Base-by-base conservation (phyloP, 2,888 invertebrate species). In the Pachliopta kotzebuea region DNA sequence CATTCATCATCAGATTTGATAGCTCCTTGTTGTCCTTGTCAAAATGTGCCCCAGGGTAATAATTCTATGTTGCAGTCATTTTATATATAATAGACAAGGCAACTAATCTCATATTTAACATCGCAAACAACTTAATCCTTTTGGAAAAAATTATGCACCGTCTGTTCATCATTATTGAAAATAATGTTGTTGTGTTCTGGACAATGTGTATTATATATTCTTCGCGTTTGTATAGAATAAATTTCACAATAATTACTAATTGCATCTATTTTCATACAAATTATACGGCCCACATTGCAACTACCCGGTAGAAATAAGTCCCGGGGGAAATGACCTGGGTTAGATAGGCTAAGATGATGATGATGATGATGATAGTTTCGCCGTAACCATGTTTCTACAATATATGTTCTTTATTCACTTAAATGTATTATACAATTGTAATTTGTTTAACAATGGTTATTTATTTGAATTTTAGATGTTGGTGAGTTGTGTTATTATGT, bases 291-390 rank as follows among this genome's bases (percentile, higher is more conserved):
- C 49, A 50, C 45, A 31, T 20, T 56, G 56, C 31, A 21, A 20
- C 60, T 54, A 55, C 31, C 17, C 8, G 20, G 52, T 18, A 53
- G 62, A 53, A 57, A 57, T 21, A 57, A 24, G 37, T 26, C 57
- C 53, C 56, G 21, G 23, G 62, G 26, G 62, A 31, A 57, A 57
- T 42, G 57, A 63, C 42, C 62, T 53, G 18, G 52, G 26, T 24
- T 26, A 45, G n/a, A n/a, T n/a, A n/a, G n/a, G n/a, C n/a, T n/a
- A n/a, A n/a, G n/a, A n/a, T n/a, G n/a, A n/a, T n/a, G n/a, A n/a
- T n/a, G n/a, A n/a, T n/a, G n/a, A n/a, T n/a, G n/a, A n/a, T n/a
- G n/a, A n/a, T 58, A 54, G 45, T 55, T 61, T 55, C 7, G 29
- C 61, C 21, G 49, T 42, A 29, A 20, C 24, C 26, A 26, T 26